phyloP scores from a whole-genome alignment of 2,113 vertebrate genomes.

The Columba janthina region DNA sequence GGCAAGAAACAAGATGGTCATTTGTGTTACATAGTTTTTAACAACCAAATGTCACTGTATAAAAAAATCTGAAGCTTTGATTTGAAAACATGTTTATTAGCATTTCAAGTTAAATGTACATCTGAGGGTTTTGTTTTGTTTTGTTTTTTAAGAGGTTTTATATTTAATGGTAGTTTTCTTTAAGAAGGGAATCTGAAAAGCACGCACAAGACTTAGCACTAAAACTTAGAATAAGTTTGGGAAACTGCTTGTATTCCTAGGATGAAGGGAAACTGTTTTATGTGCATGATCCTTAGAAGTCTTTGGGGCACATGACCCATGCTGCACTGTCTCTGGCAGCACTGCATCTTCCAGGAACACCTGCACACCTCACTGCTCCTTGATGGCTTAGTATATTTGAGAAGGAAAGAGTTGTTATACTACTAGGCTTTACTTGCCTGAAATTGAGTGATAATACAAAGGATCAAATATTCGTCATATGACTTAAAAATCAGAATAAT shows the following conservation, averaged over 20 bases:
- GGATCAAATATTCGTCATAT: neutral
- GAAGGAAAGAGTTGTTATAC: neutral
- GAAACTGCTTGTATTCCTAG: neutral
- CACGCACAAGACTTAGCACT: neutral
- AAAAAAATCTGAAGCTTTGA: neutral
- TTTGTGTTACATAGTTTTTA: neutral
- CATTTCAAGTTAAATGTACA: neutral
- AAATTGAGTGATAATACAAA: neutral
- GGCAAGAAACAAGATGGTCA: neutral
- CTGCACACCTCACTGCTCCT: neutral
- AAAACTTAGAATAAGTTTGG: neutral
- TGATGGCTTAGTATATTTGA: neutral
- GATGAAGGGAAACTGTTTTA: neutral
- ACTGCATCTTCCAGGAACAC: neutral
- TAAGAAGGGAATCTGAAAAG: neutral
- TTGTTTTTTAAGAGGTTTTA: neutral
- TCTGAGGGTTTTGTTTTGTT: fast-evolving
- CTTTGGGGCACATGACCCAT: neutral
- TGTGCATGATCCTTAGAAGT: neutral
- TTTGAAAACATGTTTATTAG: neutral
- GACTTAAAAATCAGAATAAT: neutral
- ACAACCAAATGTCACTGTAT: neutral
- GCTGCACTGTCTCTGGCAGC: neutral
- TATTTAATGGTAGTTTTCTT: neutral
- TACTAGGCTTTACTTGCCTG: neutral